Conservation (phyloP, 2,797 vertebrate species). For the Pteropus rufus region DNA sequence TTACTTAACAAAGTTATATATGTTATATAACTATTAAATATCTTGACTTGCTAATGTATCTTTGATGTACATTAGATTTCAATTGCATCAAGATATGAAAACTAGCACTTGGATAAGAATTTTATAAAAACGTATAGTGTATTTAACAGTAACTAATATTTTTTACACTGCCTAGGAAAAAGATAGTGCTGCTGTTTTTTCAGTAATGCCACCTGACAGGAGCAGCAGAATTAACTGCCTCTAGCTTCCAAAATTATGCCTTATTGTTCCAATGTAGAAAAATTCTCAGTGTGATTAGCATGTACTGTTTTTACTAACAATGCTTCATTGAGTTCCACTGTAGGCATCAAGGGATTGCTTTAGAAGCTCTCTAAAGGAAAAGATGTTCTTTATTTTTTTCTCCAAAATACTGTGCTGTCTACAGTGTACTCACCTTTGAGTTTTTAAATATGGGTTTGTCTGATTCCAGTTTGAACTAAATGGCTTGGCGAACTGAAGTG, state of each 20-base stretch:
- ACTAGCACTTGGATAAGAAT: background rate
- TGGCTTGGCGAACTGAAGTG: background rate
- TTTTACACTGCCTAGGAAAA: background rate
- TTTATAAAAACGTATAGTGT: background rate
- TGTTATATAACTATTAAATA: background rate
- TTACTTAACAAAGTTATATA: background rate
- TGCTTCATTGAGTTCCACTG: background rate
- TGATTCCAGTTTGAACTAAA: conserved; percentile 27
- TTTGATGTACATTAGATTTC: background rate
- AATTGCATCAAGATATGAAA: background rate
- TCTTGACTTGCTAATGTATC: background rate
- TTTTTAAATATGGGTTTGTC: background rate
- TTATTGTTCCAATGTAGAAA: background rate
- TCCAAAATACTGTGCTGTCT: background rate
- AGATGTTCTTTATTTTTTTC: background rate
- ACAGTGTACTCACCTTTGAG: background rate
- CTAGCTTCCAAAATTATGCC: background rate
- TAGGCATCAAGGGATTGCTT: background rate
- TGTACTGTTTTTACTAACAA: background rate
- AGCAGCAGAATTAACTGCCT: background rate
- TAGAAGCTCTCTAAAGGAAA: background rate
- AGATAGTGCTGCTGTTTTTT: background rate
- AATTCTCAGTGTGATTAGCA: background rate
- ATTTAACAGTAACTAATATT: background rate
- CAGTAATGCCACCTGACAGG: background rate